Base-by-base conservation (phyloP, 2,888 invertebrate genomes). In the Brachyopa scutellaris region DNA sequence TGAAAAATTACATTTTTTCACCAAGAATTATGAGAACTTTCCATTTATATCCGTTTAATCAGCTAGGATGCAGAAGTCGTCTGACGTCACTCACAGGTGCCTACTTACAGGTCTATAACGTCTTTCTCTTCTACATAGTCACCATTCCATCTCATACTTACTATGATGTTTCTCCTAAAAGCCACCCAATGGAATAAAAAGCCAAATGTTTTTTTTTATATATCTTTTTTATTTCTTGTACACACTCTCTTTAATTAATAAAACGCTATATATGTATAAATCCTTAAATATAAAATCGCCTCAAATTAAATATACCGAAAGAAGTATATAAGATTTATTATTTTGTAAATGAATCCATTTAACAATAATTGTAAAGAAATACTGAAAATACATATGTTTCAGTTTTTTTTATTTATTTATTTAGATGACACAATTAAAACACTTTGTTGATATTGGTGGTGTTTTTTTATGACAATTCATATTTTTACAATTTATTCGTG, bases 181-280 rank as follows among this genome's bases (percentile, higher is more conserved):
- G n/a, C n/a, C n/a, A n/a, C n/a, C n/a, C n/a, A n/a, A n/a, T n/a
- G n/a, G n/a, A n/a, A n/a, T n/a, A n/a, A n/a, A n/a, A n/a, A n/a
- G n/a, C n/a, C n/a, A n/a, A n/a, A n/a, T n/a, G n/a, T n/a, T n/a
- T n/a, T n/a, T n/a, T n/a, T n/a, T n/a, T n/a, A n/a, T n/a, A n/a
- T 31, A 62, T 69, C 64, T 38, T 59, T 57, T 82, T 64, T 79
- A 77, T 66, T 83, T 84, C 57, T 77, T 76, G 69, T 70, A 72
- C 83, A 84, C 84, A 83, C 83, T 84, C 80, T 83, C n/a, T 74
- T 74, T 53, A 72, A 79, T 72, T 79, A 74, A 84, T 72, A 83
- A 74, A 84, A 72, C 72, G 83, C 42, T 70, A 45, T 17, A 64
- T 40, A 45, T 17, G 61, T 40, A 62, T 13, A 61, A 51, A 26